A percentile compares a stretch with the other conserved stretches of the same genome.
Conservation (phyloP, 2,888 invertebrate genomes). For the Ophraella communa region DNA sequence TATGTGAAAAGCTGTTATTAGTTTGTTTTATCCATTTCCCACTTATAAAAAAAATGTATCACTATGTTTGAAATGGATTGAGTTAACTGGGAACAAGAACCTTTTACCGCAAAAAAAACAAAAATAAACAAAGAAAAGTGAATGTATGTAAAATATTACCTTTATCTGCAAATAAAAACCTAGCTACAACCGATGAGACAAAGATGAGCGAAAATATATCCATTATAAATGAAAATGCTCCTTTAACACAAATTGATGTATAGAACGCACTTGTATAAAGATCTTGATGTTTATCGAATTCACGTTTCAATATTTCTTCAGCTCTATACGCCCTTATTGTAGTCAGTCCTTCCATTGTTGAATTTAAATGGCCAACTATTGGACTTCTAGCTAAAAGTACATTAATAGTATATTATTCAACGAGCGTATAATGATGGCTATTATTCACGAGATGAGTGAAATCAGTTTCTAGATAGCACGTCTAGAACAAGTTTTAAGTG, state of each 20-base stretch:
- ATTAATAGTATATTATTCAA: not conserved
- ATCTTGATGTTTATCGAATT: slow-evolving; percentile 50
- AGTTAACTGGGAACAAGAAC: too few relatives aligned
- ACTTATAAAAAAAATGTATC: too few relatives aligned
- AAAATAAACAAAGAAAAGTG: not conserved
- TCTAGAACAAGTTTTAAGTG: too few relatives aligned
- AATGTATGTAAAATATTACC: slow-evolving; percentile 30
- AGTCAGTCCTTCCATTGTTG: slow-evolving; percentile 56
- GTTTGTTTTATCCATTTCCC: too few relatives aligned
- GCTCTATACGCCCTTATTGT: slow-evolving; percentile 55
- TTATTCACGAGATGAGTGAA: too few relatives aligned
- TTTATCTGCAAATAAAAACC: slow-evolving; percentile 42
- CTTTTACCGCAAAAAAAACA: too few relatives aligned
- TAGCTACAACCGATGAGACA: slow-evolving; percentile 42
- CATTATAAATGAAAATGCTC: slow-evolving; percentile 53
- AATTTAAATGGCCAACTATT: slow-evolving; percentile 54
- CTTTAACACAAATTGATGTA: slow-evolving; percentile 56
- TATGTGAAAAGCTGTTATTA: too few relatives aligned
- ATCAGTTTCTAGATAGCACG: too few relatives aligned
- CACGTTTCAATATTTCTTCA: slow-evolving; percentile 51
- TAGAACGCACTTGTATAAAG: slow-evolving; percentile 52
- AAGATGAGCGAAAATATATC: slow-evolving; percentile 49
- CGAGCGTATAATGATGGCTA: too few relatives aligned
- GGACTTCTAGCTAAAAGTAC: slow-evolving; percentile 55
- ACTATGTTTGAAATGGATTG: too few relatives aligned